Base-by-base conservation (phyloP, 92 coral and sea anemone species). In the Isaurus tuberculatus region DNA sequence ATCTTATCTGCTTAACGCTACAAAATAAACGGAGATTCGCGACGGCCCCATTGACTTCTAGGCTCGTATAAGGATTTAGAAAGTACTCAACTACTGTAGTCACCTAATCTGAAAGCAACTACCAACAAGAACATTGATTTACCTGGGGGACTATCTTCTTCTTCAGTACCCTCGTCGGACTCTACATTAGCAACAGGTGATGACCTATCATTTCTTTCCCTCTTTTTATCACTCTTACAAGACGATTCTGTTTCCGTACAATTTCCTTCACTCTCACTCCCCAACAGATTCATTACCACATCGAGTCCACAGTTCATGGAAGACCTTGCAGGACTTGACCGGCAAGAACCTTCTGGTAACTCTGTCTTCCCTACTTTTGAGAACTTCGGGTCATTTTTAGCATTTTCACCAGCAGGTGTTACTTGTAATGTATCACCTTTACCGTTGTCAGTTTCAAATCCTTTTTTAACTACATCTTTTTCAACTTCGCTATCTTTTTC, bases 101-200 rank as follows among this genome's bases (percentile, higher is more conserved):
- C 46, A 19, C 19, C 26, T 40, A 43, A 71, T 1, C 16, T 11
- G 33, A 71, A 43, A 46, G 19, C 32, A 75, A 20, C 29, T 13
- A 8, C 20, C 16, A 19, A 70, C 22, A 17, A n/a, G 13, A 32
- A 55, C 57, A 20, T 15, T 9, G 20, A 55, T 8, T 33, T 77
- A 77, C 82, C 70, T 20, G 82, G 33, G 4, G 69, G 82, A 0
- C 82, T 55, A 58, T 60, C 82, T 77, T 57, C 80, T 53, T 74
- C 69, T 60, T 77, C 82, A 20, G 82, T 77, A 51, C 29, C 82
- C 22, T 77, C 82, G 25, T 34, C 82, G 9, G 70, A 77, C 46
- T 57, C 69, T 16, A 34, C 19, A 77, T 48, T 48, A 44, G 36
- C 23, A 0, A 34, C 36, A 32, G 70, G 14, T 77, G 70, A 32